Conservation (phyloP, 2,113 vertebrate genomes). For the Calidris pygmaea region DNA sequence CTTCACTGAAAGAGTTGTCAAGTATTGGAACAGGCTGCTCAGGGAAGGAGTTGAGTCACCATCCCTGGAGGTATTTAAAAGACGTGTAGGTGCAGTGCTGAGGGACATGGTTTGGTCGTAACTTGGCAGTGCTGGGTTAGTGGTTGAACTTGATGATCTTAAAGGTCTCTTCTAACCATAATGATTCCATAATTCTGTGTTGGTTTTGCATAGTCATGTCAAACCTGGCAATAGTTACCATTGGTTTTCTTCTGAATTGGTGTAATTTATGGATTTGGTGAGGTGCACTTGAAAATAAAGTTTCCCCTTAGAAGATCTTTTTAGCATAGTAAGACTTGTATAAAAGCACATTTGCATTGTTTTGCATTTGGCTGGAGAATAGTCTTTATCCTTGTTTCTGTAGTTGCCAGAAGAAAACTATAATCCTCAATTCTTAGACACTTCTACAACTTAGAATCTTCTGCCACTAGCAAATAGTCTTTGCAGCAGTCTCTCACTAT, state of each 20-base stretch:
- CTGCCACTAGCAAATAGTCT: background rate
- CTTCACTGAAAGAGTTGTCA: background rate
- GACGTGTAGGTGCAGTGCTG: background rate
- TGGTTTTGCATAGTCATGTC: background rate
- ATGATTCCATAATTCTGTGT: background rate
- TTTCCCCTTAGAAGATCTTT: background rate
- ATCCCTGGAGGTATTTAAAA: background rate
- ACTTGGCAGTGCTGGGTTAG: background rate
- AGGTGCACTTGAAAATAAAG: background rate
- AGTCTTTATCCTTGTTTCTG: background rate
- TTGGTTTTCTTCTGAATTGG: background rate
- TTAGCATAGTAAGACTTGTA: background rate
- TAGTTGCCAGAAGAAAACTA: background rate
- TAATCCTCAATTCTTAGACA: background rate
- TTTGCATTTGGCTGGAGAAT: background rate
- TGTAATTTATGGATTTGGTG: background rate
- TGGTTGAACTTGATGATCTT: background rate
- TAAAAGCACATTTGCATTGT: background rate
- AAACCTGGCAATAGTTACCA: background rate
- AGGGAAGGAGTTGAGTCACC: background rate
- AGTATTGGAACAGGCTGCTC: background rate
- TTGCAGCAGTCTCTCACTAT: background rate
- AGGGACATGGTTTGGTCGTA: background rate
- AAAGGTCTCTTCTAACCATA: background rate
- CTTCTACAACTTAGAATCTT: background rate